Evolutionary conservation across 2,888 invertebrate genomes (phyloP), one percentile per base, ranked within the genome.

Genomic region (Ernsta delagoae): DNA sequence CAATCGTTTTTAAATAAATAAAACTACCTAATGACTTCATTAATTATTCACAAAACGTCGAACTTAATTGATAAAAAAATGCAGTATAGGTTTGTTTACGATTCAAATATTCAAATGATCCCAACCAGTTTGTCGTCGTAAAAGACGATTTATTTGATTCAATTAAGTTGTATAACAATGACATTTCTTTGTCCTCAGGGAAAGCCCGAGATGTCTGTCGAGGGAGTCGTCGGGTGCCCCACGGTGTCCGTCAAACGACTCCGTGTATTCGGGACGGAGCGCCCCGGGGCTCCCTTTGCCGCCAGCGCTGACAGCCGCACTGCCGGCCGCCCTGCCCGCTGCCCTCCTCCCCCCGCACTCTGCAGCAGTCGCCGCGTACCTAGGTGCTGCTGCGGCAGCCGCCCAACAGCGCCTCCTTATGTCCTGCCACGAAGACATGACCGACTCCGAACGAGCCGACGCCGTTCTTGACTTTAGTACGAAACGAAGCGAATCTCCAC

Each of bases 401-500:
- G 96, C 96, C 69, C 96, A 97, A 77, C 96, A 97, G 86, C 95
- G 97, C 70, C 94, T 97, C 74, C 95, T 97, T 83, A 96, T 96
- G 77, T 96, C 97, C 74, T 97, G 97, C 43, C 91, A 96, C 69
- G 96, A 96, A 41, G 96, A 97, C 64, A 95, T 95, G 75, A 94
- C 92, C 53, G 94, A 95, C 72, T 84, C 95, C 69, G 94, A 95
- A 50, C 95, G 96, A 70, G 87, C 91, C 48, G 94, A 95, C 72
- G 95, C 95, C 43, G 96, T 96, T 45, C 89, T 98, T 67, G 97
- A 98, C 88, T 98, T 97, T 80, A 98, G 98, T 86, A 96, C 96
- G 39, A 96, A 97, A 80, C 94, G 96, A 76, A 88, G 91, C 70
- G 90, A 89, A 74, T 92, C 94, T 71, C 84, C 94, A 66, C 81